Conservation (phyloP, 2,888 invertebrate genomes). For the Cylindroiulus punctatus region DNA sequence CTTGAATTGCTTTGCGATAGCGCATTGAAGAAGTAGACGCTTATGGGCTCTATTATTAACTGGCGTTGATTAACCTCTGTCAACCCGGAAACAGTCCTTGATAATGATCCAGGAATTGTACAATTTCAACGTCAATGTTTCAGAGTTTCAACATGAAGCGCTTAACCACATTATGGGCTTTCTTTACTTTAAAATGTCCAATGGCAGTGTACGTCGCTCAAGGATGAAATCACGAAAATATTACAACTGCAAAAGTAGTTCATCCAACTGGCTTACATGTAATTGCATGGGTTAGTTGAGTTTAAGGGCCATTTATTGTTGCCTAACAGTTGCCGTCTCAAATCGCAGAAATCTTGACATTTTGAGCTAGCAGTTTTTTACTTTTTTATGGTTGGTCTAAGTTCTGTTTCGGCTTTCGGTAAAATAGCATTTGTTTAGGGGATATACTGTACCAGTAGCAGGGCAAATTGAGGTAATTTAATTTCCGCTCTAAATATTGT, state of each 20-base stretch:
- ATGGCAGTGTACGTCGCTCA: background rate
- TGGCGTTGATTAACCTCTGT: background rate
- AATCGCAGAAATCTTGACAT: background rate
- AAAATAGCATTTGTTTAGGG: background rate
- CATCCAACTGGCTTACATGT: background rate
- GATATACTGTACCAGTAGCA: too few relatives aligned
- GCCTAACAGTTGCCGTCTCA: background rate
- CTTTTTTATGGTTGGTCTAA: too few relatives aligned
- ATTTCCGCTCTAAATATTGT: too few relatives aligned
- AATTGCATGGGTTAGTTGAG: background rate
- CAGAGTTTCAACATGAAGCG: background rate
- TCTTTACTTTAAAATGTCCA: background rate
- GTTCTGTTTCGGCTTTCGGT: background rate
- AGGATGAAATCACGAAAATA: background rate
- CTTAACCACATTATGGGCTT: background rate
- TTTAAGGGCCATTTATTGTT: background rate
- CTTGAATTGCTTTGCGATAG: background rate
- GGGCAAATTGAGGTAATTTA: too few relatives aligned
- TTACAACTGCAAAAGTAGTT: background rate
- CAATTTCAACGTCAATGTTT: background rate
- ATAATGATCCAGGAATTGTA: background rate
- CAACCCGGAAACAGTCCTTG: conserved; percentile 4
- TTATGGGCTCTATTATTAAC: background rate
- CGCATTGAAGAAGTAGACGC: background rate
- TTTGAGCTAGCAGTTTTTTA: too few relatives aligned